Percentiles rank a stretch among this genome's conserved stretches.
Conservation (phyloP, 2,113 vertebrate species). For the Myiozetetes cayanensis region DNA sequence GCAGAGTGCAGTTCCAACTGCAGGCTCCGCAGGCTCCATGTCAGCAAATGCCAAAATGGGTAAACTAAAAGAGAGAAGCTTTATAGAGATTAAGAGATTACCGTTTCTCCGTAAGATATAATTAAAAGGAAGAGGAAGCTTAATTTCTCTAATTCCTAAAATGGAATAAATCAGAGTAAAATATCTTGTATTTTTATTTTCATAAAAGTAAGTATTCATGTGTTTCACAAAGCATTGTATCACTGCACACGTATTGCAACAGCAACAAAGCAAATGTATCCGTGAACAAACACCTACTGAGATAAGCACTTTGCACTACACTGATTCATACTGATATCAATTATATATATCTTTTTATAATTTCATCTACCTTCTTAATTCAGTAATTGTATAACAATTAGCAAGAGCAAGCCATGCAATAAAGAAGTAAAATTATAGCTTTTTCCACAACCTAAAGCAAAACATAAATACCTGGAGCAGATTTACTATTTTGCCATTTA, state of each 20-base stretch:
- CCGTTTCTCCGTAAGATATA: conserved; percentile 42
- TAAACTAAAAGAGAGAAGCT: conserved; percentile 37
- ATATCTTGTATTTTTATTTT: conserved; percentile 47
- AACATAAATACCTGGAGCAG: not conserved
- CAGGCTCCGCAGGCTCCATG: conserved; percentile 29
- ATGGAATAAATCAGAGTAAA: conserved; percentile 35
- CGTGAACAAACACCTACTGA: conserved; percentile 20
- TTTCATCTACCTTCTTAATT: conserved; percentile 12
- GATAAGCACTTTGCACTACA: not conserved
- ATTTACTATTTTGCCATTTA: not conserved
- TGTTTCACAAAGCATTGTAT: not conserved
- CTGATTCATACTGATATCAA: not conserved
- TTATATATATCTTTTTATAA: not conserved
- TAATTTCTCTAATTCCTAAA: conserved; percentile 65
- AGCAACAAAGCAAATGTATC: not conserved
- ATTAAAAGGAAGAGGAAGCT: conserved; percentile 63
- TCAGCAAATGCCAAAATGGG: conserved; percentile 24
- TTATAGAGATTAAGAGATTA: conserved; percentile 68
- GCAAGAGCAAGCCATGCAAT: not conserved
- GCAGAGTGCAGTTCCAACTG: not conserved
- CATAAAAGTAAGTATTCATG: not conserved
- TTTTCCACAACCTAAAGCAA: not conserved
- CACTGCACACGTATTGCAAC: not conserved
- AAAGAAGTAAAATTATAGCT: not conserved
- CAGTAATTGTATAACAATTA: conserved; percentile 1